These are phyloP conservation scores for Triplophysa rosa DNA, from an alignment of 2,113 vertebrate genomes.

Conservation along the genomic window DNA sequence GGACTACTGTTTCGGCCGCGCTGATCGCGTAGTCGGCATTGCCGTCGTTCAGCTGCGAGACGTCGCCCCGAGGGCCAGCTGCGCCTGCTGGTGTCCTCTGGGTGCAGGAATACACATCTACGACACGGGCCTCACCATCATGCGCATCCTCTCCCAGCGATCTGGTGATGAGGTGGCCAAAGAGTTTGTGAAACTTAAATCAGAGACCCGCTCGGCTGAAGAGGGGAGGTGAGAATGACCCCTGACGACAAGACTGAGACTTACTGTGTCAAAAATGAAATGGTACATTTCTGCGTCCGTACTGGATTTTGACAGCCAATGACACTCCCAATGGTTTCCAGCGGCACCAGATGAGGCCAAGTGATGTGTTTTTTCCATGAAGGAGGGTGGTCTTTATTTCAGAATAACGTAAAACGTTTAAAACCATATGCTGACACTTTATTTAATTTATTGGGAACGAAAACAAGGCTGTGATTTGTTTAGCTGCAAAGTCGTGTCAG, in stretches of 20 bases:
- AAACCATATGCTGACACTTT: neutral
- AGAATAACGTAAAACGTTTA: no score
- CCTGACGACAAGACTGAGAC: neutral
- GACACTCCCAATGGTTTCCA: neutral
- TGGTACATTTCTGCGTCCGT: no score
- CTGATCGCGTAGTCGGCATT: conserved; percentile 89
- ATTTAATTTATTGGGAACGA: neutral
- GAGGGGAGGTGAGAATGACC: conserved; percentile 83
- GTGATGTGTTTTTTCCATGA: neutral
- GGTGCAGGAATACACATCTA: conserved; percentile 91
- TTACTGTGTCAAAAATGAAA: no score
- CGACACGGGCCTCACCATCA: conserved; percentile 91
- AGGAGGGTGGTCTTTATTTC: no score
- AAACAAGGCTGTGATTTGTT: neutral
- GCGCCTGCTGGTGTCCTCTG: conserved; percentile 93
- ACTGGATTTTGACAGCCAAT: neutral
- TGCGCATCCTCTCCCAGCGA: conserved; percentile 97
- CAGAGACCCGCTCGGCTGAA: conserved; percentile 89
- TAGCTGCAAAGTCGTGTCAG: no score
- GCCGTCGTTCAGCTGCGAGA: conserved; percentile 90
- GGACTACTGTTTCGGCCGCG: conserved; percentile 97
- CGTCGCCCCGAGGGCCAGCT: conserved; percentile 86
- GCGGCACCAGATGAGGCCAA: neutral
- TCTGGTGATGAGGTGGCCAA: conserved; percentile 94
- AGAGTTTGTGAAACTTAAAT: conserved; percentile 96